Evolutionary conservation across 2,888 invertebrate genomes (phyloP), one percentile per base, ranked within the genome.

Genomic region (Troides helena): DNA sequence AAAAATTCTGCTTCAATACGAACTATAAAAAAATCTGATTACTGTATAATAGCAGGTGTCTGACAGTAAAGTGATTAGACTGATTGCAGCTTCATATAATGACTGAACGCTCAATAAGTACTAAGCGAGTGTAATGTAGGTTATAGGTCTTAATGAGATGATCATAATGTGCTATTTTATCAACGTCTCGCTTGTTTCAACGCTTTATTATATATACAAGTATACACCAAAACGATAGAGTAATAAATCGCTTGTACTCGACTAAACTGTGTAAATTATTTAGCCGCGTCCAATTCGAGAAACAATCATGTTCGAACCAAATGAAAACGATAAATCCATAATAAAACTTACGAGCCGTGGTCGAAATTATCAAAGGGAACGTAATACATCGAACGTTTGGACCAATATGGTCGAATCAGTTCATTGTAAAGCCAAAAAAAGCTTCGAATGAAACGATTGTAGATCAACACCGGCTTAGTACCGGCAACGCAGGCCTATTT

Each of bases 271-370:
- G 50, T 14, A 50, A 57, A 23, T 57, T 21, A 57, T 57, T 57
- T 21, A 67, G n/a, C 67, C 23, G 67, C 61, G 25, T 67, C 67
- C 67, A 56, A 67, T 67, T n/a, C 21, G 62, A 62, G 62, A 67
- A 62, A 62, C 67, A 67, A 67, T 62, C 67, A n/a, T 62, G 57
- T 57, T 62, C 62, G 43, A 25, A 43, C 56, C 58, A 43, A 62
- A 53, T 62, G 57, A 62, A 67, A 67, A 62, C 62, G 43, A 67
- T 67, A 67, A 62, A 67, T 62, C 39, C 67, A 62, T 57, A 62
- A 56, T 43, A 56, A 56, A 53, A 36, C 18, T 23, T 21, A 46
- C 67, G 23, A 56, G 61, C 50, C 36, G 46, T 30, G 17, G 25
- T 2, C 17, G 58, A 39, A 61, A 39, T 21, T 67, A 62, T 67